Conservation (phyloP, 2,888 invertebrate genomes). For the Ichneumoninae sp. region DNA sequence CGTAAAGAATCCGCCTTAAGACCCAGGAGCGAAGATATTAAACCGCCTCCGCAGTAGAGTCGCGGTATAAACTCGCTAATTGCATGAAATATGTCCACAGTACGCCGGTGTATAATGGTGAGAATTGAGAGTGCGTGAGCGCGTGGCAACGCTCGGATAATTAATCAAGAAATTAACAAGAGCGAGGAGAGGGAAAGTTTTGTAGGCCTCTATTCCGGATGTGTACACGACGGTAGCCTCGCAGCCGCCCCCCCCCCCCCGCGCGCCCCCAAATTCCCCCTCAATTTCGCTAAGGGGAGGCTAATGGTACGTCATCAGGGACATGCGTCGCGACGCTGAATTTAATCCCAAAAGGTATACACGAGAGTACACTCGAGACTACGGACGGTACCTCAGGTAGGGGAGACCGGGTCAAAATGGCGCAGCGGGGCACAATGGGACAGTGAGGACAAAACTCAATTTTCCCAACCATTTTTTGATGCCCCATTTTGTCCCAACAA, state of each 20-base stretch:
- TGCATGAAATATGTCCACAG: constrained; percentile 10
- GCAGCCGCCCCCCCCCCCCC: neutral
- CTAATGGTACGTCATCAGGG: constrained; percentile 58
- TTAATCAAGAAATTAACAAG: constrained; percentile 53
- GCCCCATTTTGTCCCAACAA: too few species aligned
- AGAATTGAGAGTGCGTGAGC: constrained; percentile 20
- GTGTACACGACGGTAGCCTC: neutral
- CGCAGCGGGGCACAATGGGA: too few species aligned
- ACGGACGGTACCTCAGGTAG: constrained; percentile 5
- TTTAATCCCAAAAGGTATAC: constrained; percentile 52
- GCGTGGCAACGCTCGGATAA: constrained; percentile 30
- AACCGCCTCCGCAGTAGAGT: constrained; percentile 30
- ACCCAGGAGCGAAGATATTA: constrained; percentile 35
- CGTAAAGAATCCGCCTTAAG: constrained; percentile 31
- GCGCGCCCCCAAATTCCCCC: constrained; percentile 3
- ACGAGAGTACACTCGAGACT: neutral
- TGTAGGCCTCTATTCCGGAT: constrained; percentile 16
- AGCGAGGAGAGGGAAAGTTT: constrained; percentile 30
- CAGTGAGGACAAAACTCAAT: too few species aligned
- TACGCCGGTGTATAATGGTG: constrained; percentile 4
- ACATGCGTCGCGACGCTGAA: constrained; percentile 44
- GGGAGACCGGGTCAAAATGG: too few species aligned
- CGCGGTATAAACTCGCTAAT: constrained; percentile 32
- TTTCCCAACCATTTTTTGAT: too few species aligned
- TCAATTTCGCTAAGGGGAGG: constrained; percentile 35